Evolutionary conservation across 1,140 invertebrate species (phyloP), one percentile per base, ranked within the genome.

Genomic region (Diorhabda elongata): DNA sequence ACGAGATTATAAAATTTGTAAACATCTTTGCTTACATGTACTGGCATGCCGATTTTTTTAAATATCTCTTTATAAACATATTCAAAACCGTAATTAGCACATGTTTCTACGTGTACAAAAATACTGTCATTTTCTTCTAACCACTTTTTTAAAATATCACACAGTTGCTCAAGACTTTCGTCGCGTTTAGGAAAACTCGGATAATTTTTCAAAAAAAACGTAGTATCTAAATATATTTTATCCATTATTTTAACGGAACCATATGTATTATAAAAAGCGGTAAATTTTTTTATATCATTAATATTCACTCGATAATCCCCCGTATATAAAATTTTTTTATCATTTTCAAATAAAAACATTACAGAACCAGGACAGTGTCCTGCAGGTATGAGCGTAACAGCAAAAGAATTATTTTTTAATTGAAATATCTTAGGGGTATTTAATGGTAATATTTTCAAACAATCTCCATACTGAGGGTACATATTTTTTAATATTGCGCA

Each of bases 351-450:
- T 7, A 91, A 71, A 78, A 91, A 90, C 90, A 92, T 92, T 0
- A 90, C 84, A 3, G 91, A 90, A 1, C 90, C 90, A 5, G 88
- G 86, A 79, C 89, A 90, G 77, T 92, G 91, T 9, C 87, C 89
- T 3, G 90, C 88, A 41, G 89, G 84, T 62, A 90, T 83, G 5
- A 84, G 78, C 1, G 85, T 88, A 1, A 91, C 86, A 44, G 80
- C 90, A 57, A 69, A 73, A 78, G 0, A 74, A 42, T 64, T 78
- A 72, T 66, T 71, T 68, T 67, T 71, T 43, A 77, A 66, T 6
- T 59, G 6, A 44, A 77, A 44, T 43, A 76, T 69, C 43, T 73
- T 69, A 8, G 80, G 69, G 6, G 56, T 67, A 52, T 79, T 41
- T 44, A 79, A 60, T 5, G 74, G 68, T n/a, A 85, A 69, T n/a